A percentile compares a stretch with the other conserved stretches of the same genome.
phyloP scores from a whole-genome alignment of 2,797 vertebrate species.

The Rhinogobio ventralis region DNA sequence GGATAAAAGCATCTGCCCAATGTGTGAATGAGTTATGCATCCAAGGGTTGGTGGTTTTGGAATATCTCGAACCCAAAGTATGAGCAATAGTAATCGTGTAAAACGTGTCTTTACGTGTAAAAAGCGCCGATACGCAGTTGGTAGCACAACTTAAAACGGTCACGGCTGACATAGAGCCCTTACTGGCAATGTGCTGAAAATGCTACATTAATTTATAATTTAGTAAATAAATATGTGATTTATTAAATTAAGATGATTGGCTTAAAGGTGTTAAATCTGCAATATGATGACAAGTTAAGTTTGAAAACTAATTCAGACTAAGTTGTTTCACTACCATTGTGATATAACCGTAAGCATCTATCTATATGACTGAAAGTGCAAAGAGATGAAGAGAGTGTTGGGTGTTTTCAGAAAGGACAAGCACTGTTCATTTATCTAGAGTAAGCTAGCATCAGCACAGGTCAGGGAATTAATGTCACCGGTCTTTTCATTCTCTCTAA shows the following conservation, averaged over 20 bases:
- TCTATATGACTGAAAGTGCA: neutral
- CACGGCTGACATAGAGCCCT: neutral
- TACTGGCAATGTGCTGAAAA: neutral
- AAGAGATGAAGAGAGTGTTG: neutral
- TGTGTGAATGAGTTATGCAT: neutral
- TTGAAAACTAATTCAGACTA: neutral
- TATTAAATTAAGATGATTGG: neutral
- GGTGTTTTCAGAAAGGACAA: slow-evolving; percentile 8
- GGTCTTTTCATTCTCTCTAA: slow-evolving; percentile 73
- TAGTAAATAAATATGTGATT: neutral
- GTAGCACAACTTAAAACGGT: neutral
- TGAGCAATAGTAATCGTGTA: neutral
- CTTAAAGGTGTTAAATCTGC: neutral
- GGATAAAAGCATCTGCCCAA: neutral
- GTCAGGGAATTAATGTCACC: slow-evolving; percentile 82
- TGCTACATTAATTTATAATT: neutral
- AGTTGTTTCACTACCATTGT: neutral
- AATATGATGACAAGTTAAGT: neutral
- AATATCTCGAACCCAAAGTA: neutral
- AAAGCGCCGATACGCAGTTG: neutral
- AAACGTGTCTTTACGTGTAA: neutral
- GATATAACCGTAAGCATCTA: neutral
- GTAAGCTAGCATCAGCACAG: slow-evolving; percentile 72
- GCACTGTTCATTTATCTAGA: slow-evolving; percentile 63
- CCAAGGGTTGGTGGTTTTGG: neutral